Evolutionary conservation across 2,797 vertebrate genomes (phyloP), one percentile per base, ranked within the genome.

Genomic region (Cheirogaleus major): DNA sequence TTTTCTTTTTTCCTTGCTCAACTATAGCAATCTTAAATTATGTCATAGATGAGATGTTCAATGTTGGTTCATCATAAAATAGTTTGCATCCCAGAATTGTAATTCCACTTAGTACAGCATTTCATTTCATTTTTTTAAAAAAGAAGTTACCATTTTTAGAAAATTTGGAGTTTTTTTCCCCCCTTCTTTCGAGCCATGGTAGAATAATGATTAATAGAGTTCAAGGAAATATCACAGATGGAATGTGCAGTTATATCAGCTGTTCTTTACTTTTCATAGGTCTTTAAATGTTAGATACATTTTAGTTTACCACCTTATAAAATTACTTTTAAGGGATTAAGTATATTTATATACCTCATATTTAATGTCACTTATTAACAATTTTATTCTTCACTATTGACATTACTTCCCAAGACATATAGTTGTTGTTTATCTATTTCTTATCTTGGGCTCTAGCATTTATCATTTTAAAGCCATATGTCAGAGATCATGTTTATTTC

Each of bases 21-120:
- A 95, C 89, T 65, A 35, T 70, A 86, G 59, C 91, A 92, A 76
- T 43, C 38, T 97, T 96, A 82, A 98, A 96, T 98, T 98, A 96
- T 94, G 55, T 83, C 59, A 76, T 97, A 96, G 92, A 22, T 95
- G 38, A 96, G 92, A 22, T 95, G 38, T 98, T 98, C 89, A 73
- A 1, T 96, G 45, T 97, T 96, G 96, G 89, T 98, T 95, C 96
- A 96, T 97, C 90, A 67, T 93, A 91, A 97, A 4, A 92, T 98
- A 97, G 94, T 96, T 96, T 17, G 67, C 69, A 80, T 98, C 94
- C 97, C 89, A 95, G 96, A 75, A 89, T 70, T 97, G 38, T 96
- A 96, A 92, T 97, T 95, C 87, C 88, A 95, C 35, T 93, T 96
- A 81, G 48, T 69, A 67, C 73, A 88, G 18, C 63, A 95, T 93